Conservation (phyloP, 2,888 invertebrate genomes). For the Cerastis rubricosa region DNA sequence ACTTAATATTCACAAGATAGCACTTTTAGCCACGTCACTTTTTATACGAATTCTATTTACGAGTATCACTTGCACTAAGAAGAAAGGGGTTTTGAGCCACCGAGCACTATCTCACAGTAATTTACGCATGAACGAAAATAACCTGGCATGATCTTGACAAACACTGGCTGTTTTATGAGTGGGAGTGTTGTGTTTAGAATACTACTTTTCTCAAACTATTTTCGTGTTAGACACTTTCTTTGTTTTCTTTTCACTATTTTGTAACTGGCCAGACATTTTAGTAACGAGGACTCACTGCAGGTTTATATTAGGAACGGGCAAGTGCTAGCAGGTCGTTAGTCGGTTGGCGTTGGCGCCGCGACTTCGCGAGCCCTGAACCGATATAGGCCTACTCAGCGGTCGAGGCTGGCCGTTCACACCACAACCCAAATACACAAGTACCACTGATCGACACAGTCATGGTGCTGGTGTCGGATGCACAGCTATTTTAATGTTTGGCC, state of each 20-base stretch:
- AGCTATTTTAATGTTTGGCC: conserved; percentile 76
- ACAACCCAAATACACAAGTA: conserved; percentile 56
- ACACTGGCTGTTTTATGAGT: conserved; percentile 47
- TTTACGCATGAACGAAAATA: conserved; percentile 50
- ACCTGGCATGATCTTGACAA: conserved; percentile 53
- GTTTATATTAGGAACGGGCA: conserved; percentile 34
- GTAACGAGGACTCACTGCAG: conserved; percentile 8
- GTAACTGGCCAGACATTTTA: conserved; percentile 2
- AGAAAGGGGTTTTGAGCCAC: conserved; percentile 20
- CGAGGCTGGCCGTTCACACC: conserved; percentile 64
- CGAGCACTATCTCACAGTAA: conserved; percentile 29
- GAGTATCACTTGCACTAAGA: conserved; percentile 4
- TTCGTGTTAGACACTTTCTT: conserved; percentile 12
- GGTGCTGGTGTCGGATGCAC: conserved; percentile 71
- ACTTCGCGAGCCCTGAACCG: conserved; percentile 45
- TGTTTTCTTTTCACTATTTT: conserved; percentile 23
- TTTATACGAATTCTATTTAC: conserved; percentile 11
- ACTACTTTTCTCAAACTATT: conserved; percentile 47
- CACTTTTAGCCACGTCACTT: conserved; percentile 43
- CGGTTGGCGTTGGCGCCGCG: conserved; percentile 28
- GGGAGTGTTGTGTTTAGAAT: conserved; percentile 52
- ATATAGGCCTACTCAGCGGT: conserved; percentile 60
- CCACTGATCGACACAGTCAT: conserved; percentile 55
- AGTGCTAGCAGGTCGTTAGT: conserved; percentile 31
- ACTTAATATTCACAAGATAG: conserved; percentile 45